These are phyloP conservation scores for Rhinogobio ventralis DNA, from an alignment of 2,797 vertebrate species.

Conservation along the genomic window DNA sequence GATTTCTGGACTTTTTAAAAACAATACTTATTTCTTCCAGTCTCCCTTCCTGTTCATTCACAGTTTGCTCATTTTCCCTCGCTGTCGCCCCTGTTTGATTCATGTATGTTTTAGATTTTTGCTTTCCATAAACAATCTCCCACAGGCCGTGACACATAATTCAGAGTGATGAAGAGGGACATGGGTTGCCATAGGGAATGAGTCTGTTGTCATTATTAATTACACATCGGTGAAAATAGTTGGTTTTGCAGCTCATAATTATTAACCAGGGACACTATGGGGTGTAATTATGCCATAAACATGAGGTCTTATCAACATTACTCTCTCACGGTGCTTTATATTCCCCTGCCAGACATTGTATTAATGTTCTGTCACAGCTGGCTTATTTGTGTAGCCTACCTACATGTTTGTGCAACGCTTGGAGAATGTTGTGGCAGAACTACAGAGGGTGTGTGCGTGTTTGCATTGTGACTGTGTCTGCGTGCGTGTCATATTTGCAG, in stretches of 20 bases:
- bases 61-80: conserved; percentile 1
- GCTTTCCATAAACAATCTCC: conserved; percentile 53
- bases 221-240: conserved; percentile 61
- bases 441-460: neutral
- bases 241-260: conserved; percentile 63
- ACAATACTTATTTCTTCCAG: neutral
- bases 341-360: conserved; percentile 46
- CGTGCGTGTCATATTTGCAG: neutral
- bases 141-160: conserved; percentile 54
- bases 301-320: conserved; percentile 57
- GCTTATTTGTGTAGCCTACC: conserved; percentile 49
- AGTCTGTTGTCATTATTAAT: conserved; percentile 65
- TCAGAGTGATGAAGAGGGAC: conserved; percentile 55
- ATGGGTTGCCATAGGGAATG: conserved; percentile 55
- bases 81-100: conserved; percentile 25
- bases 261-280: conserved; percentile 61
- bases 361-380: conserved; percentile 56
- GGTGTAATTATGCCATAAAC: conserved; percentile 66
- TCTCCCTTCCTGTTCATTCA: neutral
- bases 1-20: neutral
- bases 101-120: conserved; percentile 47
- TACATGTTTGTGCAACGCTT: conserved; percentile 39
- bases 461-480: neutral
- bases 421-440: conserved; percentile 32
- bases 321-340: conserved; percentile 53